Percentiles rank a stretch among this genome's conserved stretches.
phyloP scores from a whole-genome alignment of 2,888 invertebrate genomes.

The Empis stercorea region DNA sequence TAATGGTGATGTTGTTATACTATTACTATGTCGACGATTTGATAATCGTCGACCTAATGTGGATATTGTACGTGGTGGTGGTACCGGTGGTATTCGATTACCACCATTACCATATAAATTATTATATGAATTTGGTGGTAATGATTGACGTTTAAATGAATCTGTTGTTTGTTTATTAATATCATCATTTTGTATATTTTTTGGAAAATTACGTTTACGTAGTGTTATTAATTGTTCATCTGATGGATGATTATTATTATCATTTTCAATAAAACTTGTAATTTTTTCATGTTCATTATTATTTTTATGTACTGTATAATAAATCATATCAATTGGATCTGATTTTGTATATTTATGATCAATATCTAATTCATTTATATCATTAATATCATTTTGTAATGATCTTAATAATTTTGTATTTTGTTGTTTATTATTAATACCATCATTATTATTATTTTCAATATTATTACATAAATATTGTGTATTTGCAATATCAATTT shows the following conservation, averaged over 20 bases:
- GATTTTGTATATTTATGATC: slow-evolving; percentile 54
- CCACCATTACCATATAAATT: slow-evolving; percentile 15
- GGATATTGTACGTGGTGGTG: slow-evolving; percentile 60
- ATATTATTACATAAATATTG: slow-evolving; percentile 28
- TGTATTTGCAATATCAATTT: slow-evolving; percentile 29
- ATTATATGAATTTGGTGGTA: slow-evolving; percentile 41
- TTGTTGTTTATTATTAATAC: not conserved
- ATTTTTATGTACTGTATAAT: slow-evolving; percentile 20
- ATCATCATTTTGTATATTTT: slow-evolving; percentile 65
- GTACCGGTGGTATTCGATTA: slow-evolving; percentile 48
- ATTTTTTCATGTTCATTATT: slow-evolving; percentile 31
- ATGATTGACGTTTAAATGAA: slow-evolving; percentile 44
- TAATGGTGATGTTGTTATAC: slow-evolving; percentile 36
- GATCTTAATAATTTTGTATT: not conserved
- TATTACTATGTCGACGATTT: slow-evolving; percentile 33
- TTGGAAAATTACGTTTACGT: slow-evolving; percentile 67
- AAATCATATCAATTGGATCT: slow-evolving; percentile 49
- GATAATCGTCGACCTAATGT: slow-evolving; percentile 44
- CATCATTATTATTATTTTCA: too few species aligned
- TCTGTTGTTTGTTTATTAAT: slow-evolving; percentile 15
- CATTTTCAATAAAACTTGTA: slow-evolving; percentile 34
- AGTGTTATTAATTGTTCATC: slow-evolving; percentile 62
- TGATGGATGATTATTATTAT: slow-evolving; percentile 42
- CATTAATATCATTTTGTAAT: not conserved
- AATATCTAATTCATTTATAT: slow-evolving; percentile 23